These are phyloP conservation scores for Enteromius trimaculatus DNA, from an alignment of 2,797 vertebrate genomes.

Conservation along the genomic window DNA sequence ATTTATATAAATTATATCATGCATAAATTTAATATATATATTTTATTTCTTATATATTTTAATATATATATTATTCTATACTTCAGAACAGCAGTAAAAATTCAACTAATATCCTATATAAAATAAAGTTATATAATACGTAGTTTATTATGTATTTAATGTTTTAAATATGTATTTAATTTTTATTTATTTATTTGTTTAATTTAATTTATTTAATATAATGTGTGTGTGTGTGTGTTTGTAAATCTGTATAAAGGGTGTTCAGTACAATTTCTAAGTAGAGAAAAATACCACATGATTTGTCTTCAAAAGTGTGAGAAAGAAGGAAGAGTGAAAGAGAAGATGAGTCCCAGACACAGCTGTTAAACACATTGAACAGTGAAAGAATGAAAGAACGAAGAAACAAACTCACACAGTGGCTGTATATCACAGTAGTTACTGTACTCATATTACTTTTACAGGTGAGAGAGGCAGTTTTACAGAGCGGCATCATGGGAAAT, in stretches of 20 bases:
- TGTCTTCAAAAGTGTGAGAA: background rate
- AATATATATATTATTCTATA: too few relatives aligned
- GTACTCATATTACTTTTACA: constrained; percentile 16
- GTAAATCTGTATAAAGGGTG: background rate
- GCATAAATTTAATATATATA: too few relatives aligned
- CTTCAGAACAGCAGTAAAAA: too few relatives aligned
- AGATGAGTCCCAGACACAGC: background rate
- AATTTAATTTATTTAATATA: too few relatives aligned
- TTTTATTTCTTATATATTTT: too few relatives aligned
- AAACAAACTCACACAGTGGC: constrained; percentile 61
- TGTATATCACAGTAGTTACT: constrained; percentile 52
- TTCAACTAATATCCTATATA: too few relatives aligned
- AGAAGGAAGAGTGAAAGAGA: background rate
- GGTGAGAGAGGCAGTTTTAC: constrained; percentile 2
- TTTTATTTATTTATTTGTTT: too few relatives aligned
- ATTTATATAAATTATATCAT: too few relatives aligned
- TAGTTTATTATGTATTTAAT: too few relatives aligned
- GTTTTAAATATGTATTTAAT: too few relatives aligned
- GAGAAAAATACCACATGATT: background rate
- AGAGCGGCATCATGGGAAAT: constrained; percentile 17
- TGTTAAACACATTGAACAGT: constrained; percentile 24
- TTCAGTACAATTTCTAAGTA: background rate
- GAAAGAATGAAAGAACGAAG: constrained; percentile 12
- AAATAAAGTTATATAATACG: too few relatives aligned
- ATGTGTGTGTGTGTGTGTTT: too few relatives aligned